phyloP scores from a whole-genome alignment of 2,797 vertebrate species.

The Sebastes oblongus region DNA sequence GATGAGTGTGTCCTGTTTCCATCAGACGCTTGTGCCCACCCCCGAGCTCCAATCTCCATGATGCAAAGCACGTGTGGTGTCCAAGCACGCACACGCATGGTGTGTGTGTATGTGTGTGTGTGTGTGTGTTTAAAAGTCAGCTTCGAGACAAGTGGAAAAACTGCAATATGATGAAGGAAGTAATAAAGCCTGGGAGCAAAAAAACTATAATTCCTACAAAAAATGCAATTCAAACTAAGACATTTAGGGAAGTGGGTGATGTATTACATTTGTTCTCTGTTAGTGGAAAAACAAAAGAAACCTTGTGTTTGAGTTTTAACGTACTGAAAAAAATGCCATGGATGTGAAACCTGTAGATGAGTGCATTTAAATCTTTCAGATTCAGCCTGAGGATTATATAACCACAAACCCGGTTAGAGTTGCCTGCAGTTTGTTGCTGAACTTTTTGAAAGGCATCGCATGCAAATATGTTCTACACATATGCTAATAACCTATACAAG shows the following conservation, averaged over 20 bases:
- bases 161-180: slow-evolving; percentile 15
- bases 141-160: slow-evolving; percentile 19
- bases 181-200: not conserved
- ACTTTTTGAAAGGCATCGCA: slow-evolving; percentile 52
- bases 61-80: slow-evolving; percentile 46
- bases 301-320: not conserved
- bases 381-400: slow-evolving; percentile 32
- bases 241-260: not conserved
- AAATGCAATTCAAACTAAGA: not conserved
- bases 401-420: slow-evolving; percentile 29
- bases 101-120: not conserved
- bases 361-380: slow-evolving; percentile 28
- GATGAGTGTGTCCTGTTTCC: slow-evolving; percentile 55
- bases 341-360: slow-evolving; percentile 21
- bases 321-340: not conserved
- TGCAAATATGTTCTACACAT: slow-evolving; percentile 57
- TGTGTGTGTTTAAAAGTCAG: slow-evolving; percentile 8
- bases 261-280: slow-evolving; percentile 15
- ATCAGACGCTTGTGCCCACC: slow-evolving; percentile 51
- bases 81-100: not conserved
- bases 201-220: not conserved
- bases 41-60: slow-evolving; percentile 39
- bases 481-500: slow-evolving; percentile 46
- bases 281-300: not conserved
- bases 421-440: slow-evolving; percentile 37